phyloP scores from a whole-genome alignment of 2,888 invertebrate species.

The Hymenopus coronatus region DNA sequence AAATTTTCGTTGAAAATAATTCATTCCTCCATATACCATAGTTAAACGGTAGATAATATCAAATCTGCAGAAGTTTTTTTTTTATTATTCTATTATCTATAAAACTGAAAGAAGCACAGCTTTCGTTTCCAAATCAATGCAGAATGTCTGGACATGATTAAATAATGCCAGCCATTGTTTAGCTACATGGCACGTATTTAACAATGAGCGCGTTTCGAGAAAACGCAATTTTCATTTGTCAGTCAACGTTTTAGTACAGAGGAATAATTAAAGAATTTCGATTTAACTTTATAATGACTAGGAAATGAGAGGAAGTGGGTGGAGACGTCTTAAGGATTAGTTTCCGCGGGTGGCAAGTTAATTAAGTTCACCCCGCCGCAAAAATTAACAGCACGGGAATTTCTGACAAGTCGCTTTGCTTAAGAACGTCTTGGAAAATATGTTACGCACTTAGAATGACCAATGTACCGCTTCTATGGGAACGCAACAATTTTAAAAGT shows the following conservation, averaged over 20 bases:
- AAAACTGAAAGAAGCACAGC: too few relatives aligned
- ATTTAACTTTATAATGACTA: background rate
- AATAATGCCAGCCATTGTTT: background rate
- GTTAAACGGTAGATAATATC: too few relatives aligned
- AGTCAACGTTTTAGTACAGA: background rate
- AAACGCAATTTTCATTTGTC: background rate
- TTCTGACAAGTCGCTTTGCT: background rate
- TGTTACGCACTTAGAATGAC: too few relatives aligned
- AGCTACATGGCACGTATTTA: background rate
- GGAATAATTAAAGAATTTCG: background rate
- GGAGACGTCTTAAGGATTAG: background rate
- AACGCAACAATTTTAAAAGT: too few relatives aligned
- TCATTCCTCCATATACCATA: too few relatives aligned
- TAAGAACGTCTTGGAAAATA: too few relatives aligned
- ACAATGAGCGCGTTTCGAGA: background rate
- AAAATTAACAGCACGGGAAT: background rate
- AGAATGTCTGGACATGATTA: too few relatives aligned
- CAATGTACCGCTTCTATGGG: too few relatives aligned
- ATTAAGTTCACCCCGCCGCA: background rate
- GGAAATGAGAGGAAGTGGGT: background rate
- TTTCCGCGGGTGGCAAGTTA: background rate
- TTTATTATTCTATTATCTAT: too few relatives aligned
- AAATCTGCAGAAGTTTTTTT: too few relatives aligned
- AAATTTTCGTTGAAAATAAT: too few relatives aligned
- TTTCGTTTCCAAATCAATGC: too few relatives aligned